These are phyloP conservation scores for Liolophura sinensis DNA, from an alignment of 1,140 invertebrate genomes.

Conservation along the genomic window DNA sequence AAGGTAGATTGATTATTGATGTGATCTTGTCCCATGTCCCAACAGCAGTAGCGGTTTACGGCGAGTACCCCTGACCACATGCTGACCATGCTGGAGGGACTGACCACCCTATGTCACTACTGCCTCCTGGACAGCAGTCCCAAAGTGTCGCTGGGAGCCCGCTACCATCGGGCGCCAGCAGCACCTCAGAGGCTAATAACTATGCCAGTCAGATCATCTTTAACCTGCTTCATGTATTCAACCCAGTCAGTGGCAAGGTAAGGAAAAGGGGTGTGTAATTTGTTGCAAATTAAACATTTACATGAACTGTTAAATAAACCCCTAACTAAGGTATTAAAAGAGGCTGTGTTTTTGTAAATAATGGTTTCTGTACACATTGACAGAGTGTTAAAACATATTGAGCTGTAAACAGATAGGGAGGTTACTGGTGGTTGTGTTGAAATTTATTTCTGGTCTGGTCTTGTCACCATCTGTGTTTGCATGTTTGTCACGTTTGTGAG, in stretches of 20 bases:
- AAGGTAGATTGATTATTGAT: too few relatives aligned
- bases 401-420: too few relatives aligned
- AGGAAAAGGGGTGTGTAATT: slow-evolving; percentile 4
- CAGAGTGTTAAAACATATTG: too few relatives aligned
- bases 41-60: slow-evolving; percentile 12
- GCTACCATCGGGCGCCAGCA: slow-evolving; percentile 40
- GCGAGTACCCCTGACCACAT: slow-evolving; percentile 76
- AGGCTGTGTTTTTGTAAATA: too few relatives aligned
- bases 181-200: slow-evolving; percentile 30
- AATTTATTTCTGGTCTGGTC: too few relatives aligned
- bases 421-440: too few relatives aligned
- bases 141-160: slow-evolving; percentile 61
- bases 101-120: slow-evolving; percentile 84
- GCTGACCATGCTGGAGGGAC: slow-evolving; percentile 76
- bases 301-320: too few relatives aligned
- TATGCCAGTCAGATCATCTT: slow-evolving; percentile 72
- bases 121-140: slow-evolving; percentile 77
- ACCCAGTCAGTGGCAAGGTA: slow-evolving; percentile 49
- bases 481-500: too few relatives aligned
- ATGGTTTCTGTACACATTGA: too few relatives aligned
- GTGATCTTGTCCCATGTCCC: not conserved
- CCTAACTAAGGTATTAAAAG: too few relatives aligned
- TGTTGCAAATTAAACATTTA: too few relatives aligned
- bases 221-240: slow-evolving; percentile 77
- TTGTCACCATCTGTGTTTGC: too few relatives aligned